Evolutionary conservation across 53 echinoderm and acorn worm genomes (phyloP).

Genomic region (Patiria pectinifera): DNA sequence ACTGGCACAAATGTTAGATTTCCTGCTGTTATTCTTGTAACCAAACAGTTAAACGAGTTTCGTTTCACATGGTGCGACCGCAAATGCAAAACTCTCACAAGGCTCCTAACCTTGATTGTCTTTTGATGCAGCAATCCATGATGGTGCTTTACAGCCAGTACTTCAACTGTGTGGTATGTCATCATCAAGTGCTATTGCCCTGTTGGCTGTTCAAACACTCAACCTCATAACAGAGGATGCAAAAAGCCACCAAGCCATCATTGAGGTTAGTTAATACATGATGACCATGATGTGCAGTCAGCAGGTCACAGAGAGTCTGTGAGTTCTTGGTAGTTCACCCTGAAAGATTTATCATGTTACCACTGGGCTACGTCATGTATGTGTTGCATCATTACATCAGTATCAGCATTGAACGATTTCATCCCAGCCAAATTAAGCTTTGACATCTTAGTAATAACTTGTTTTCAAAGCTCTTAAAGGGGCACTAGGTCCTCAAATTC

Average conservation of each 20-base stretch:
- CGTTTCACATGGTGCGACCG: too few relatives aligned
- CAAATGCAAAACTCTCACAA: too few relatives aligned
- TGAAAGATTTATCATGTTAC: neutral
- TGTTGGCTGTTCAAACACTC: conserved; percentile 84
- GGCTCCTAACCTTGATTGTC: neutral
- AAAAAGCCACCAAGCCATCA: conserved; percentile 85
- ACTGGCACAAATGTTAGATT: too few relatives aligned
- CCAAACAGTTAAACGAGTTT: too few relatives aligned
- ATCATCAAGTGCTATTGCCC: conserved; percentile 90
- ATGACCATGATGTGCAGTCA: neutral
- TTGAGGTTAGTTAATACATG: conserved; percentile 74
- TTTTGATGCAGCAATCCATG: conserved; percentile 71
- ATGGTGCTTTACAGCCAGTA: conserved; percentile 95
- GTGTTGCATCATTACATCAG: neutral
- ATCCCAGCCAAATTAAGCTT: neutral
- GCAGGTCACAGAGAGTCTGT: too few relatives aligned
- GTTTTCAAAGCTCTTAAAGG: too few relatives aligned
- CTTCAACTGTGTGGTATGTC: conserved; percentile 88
- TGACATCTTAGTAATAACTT: too few relatives aligned
- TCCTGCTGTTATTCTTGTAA: too few relatives aligned
- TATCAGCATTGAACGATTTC: neutral
- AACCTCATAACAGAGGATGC: conserved; percentile 93
- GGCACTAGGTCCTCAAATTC: too few relatives aligned
- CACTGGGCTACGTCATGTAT: neutral
- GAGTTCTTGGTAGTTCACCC: too few relatives aligned